These are phyloP conservation scores for Adoxophyes honmai DNA, from an alignment of 1,140 invertebrate species.

Conservation along the genomic window DNA sequence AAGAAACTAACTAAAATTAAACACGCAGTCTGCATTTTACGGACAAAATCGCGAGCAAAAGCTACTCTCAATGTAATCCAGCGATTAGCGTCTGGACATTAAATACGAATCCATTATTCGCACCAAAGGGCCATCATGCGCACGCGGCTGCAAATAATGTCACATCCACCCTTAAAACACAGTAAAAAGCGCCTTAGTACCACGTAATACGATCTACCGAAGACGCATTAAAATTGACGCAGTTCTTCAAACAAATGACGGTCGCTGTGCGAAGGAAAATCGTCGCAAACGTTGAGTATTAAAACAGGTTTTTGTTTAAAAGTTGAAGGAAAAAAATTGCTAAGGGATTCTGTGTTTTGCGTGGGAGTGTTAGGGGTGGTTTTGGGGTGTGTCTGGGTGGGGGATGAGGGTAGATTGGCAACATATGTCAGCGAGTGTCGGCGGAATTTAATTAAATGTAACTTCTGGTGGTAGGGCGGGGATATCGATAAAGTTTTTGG, in stretches of 20 bases:
- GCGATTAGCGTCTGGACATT: neutral
- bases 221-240: neutral
- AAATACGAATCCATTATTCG: neutral
- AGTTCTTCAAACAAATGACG: neutral
- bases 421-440: constrained; percentile 29
- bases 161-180: neutral
- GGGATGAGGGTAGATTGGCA: constrained; percentile 22
- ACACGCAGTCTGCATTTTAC: too few relatives aligned
- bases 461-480: neutral
- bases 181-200: neutral
- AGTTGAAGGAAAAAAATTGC: too few relatives aligned
- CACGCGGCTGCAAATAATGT: neutral
- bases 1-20: too few relatives aligned
- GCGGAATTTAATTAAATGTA: constrained; percentile 30
- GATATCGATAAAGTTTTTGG: constrained; percentile 7
- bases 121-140: neutral
- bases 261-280: neutral
- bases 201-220: neutral
- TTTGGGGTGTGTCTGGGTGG: neutral
- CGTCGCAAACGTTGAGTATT: neutral
- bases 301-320: too few relatives aligned
- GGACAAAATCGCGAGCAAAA: too few relatives aligned
- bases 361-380: neutral
- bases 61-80: too few relatives aligned
- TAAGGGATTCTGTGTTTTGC: neutral